These are phyloP conservation scores for Malurus alboscapulatus DNA, from an alignment of 2,113 vertebrate genomes.

Conservation along the genomic window DNA sequence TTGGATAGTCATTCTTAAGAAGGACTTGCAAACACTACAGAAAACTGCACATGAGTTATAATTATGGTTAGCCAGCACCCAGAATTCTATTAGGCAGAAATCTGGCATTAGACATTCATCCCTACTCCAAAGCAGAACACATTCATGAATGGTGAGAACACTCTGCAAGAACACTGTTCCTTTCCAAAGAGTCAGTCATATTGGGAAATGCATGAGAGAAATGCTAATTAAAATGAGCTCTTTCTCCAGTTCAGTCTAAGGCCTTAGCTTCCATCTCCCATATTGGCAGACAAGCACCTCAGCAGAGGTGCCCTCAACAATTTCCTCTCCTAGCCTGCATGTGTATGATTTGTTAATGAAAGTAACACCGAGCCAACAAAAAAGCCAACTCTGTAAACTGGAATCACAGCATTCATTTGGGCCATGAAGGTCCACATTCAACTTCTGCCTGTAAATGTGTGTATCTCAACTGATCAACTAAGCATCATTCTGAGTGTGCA, in stretches of 20 bases:
- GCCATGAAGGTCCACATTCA: rapidly evolving
- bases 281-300: not conserved
- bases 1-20: not conserved
- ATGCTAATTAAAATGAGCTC: not conserved
- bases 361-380: not conserved
- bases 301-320: not conserved
- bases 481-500: not conserved
- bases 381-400: not conserved
- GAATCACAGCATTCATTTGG: not conserved
- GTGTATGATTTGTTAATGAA: not conserved
- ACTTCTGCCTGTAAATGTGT: not conserved
- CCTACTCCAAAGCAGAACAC: not conserved
- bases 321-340: not conserved
- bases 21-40: not conserved
- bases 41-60: not conserved
- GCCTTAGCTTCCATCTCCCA: not conserved
- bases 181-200: not conserved
- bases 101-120: not conserved
- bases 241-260: not conserved
- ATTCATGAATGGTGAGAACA: not conserved
- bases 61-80: not conserved
- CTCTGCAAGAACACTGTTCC: not conserved
- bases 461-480: not conserved
- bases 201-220: not conserved
- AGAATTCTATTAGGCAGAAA: not conserved